Evolutionary conservation across 2,797 vertebrate genomes (phyloP).

Genomic region (Sarcophilus harrisii): DNA sequence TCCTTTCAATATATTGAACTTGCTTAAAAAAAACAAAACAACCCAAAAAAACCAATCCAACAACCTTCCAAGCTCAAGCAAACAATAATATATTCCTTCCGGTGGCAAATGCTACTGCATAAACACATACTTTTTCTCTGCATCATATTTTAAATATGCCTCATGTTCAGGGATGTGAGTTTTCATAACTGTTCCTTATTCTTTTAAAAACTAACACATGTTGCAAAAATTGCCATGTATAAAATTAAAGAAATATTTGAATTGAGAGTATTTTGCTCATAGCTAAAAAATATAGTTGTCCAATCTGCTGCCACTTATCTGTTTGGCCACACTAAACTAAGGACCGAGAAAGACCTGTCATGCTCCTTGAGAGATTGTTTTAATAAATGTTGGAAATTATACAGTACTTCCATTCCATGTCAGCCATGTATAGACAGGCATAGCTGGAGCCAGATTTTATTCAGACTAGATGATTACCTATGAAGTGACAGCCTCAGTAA

Average conservation of each 20-base stretch:
- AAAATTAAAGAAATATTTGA: conserved; percentile 61
- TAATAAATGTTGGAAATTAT: conserved; percentile 37
- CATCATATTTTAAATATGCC: conserved; percentile 45
- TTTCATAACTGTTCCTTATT: conserved; percentile 59
- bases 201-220: conserved; percentile 62
- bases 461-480: neutral
- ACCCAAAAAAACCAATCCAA: too few relatives aligned
- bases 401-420: conserved; percentile 39
- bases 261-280: conserved; percentile 65
- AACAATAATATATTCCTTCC: conserved; percentile 58
- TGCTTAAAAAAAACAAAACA: conserved; percentile 37
- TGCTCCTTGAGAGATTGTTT: neutral
- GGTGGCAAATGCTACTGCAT: conserved; percentile 32
- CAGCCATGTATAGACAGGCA: conserved; percentile 5
- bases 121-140: neutral
- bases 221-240: conserved; percentile 59
- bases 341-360: neutral
- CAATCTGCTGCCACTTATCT: conserved; percentile 57
- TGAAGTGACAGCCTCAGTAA: neutral
- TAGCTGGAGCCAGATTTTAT: conserved; percentile 1
- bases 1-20: conserved; percentile 58
- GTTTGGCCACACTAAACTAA: conserved; percentile 7
- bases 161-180: conserved; percentile 8
- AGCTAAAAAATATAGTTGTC: conserved; percentile 57
- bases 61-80: conserved; percentile 29